Evolutionary conservation across 2,113 vertebrate genomes (phyloP), one percentile per base, ranked within the genome.

Genomic region (Scatophagus argus): DNA sequence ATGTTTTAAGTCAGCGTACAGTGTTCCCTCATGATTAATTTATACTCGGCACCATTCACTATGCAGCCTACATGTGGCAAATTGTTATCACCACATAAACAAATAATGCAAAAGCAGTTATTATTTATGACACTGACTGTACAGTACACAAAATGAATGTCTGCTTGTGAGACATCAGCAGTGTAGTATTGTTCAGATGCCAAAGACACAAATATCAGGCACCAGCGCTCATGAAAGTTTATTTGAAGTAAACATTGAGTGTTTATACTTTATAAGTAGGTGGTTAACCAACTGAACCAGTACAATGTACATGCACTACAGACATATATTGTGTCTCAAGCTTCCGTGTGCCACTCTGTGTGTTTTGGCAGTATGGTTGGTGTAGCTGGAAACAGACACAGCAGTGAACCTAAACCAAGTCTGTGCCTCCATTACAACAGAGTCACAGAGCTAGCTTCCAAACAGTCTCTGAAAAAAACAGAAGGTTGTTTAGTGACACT

Each of bases 1-100:
- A 62, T 81, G 59, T 74, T 83, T 51, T n/a, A 39, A 83, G 63
- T 47, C 51, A 60, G 38, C 65, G 67, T 49, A 74, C 77, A 72
- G 39, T 19, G 13, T 27, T 54, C 36, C 38, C 49, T 82, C 62
- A 88, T 87, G 58, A 83, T 86, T 83, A 56, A 87, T 88, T 88
- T 36, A 84, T 21, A 25, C 54, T 51, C 44, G 62, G 79, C 67
- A 63, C 19, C 29, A 47, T 19, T 43, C 59, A 19, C 19, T 46
- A 16, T 49, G 47, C 32, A 36, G 63, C n/a, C 52, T 55, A 36
- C 55, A 77, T 25, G 59, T 41, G 64, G 27, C n/a, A 59, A 88
- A 81, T 66, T 38, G 41, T 46, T 73, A 39, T 82, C 65, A 70
- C 60, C 77, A 61, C 58, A 67, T 62, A 39, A 74, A 82, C 79